Evolutionary conservation across 1,140 invertebrate genomes (phyloP), one percentile per base, ranked within the genome.

Genomic region (Calliopsis andreniformis): DNA sequence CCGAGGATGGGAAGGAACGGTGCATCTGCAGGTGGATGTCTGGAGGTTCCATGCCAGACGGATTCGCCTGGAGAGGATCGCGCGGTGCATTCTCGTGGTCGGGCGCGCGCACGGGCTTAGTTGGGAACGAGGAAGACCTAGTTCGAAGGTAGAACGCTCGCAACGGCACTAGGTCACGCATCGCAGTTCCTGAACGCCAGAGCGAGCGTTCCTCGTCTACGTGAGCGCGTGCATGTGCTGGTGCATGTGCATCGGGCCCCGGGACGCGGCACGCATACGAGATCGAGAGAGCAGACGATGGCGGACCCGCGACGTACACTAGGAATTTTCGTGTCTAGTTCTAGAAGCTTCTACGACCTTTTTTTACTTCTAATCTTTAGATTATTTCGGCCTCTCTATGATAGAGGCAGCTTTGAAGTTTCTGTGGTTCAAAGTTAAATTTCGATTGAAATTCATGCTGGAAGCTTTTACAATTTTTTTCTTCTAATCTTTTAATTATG

Each of bases 151-250:
- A 88, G 87, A 91, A 90, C 88, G 82, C 79, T 80, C 66, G 85
- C 89, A 90, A 91, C 90, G 89, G 89, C 89, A 92, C 90, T 92
- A 90, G 91, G 90, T 92, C 90, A 92, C 89, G 91, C 90, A 91
- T 90, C 86, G 89, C 87, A 90, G 89, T 91, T 91, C 88, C 90
- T 91, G 88, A 87, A 88, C 81, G 85, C 67, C 76, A n/a, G n/a
- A n/a, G 67, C 73, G 82, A 61, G 23, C 76, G 76, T 73, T 56
- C 82, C 75, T 78, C 20, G 66, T 71, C 82, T 76, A n/a, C 61
- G 39, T 39, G 28, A n/a, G 56, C 58, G 20, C 25, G 30, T 39
- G 32, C 56, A 39, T 39, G 30, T 25, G 18, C 59, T 59, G 42
- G 51, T 75, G 42, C 45, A 68, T 55, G 67, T 76, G 72, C 76